These are phyloP conservation scores for Brachyrhaphis roseni DNA, from an alignment of 2,797 vertebrate genomes.

Conservation along the genomic window DNA sequence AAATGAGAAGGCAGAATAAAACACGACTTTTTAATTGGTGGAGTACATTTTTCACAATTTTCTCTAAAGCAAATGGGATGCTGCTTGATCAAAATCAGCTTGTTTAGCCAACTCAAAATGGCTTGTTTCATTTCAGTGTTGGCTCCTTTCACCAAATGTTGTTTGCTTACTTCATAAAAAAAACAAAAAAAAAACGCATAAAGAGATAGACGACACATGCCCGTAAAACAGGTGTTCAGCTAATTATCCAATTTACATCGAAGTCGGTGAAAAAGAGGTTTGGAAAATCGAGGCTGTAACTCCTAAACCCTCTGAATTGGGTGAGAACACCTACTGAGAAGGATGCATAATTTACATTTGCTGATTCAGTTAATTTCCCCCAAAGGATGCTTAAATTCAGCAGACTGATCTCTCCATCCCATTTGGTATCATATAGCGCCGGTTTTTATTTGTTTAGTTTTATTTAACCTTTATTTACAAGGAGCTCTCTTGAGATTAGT, in stretches of 20 bases:
- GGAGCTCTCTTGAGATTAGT: not conserved
- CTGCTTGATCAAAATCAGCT: not conserved
- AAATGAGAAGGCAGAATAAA: not conserved
- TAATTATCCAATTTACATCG: not conserved
- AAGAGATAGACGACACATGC: not conserved
- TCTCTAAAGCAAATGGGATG: not conserved
- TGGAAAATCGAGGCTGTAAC: not conserved
- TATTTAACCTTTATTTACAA: not conserved
- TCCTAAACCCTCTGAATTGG: not conserved
- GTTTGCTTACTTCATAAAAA: not conserved
- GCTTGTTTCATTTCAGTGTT: not conserved
- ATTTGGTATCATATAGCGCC: not conserved
- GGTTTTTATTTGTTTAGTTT: not conserved
- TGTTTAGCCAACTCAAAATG: not conserved
- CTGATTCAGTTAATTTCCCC: conserved; percentile 2
- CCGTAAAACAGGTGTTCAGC: not conserved
- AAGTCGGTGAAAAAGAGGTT: not conserved
- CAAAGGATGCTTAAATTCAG: not conserved
- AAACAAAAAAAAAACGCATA: not conserved
- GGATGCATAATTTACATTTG: not conserved
- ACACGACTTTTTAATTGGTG: not conserved
- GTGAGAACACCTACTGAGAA: conserved; percentile 1
- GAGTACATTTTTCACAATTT: conserved; percentile 5
- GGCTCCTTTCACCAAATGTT: not conserved
- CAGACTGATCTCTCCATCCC: not conserved